Evolutionary conservation across 1,140 invertebrate species (phyloP), one percentile per base, ranked within the genome.

Genomic region (Diorhabda carinulata): DNA sequence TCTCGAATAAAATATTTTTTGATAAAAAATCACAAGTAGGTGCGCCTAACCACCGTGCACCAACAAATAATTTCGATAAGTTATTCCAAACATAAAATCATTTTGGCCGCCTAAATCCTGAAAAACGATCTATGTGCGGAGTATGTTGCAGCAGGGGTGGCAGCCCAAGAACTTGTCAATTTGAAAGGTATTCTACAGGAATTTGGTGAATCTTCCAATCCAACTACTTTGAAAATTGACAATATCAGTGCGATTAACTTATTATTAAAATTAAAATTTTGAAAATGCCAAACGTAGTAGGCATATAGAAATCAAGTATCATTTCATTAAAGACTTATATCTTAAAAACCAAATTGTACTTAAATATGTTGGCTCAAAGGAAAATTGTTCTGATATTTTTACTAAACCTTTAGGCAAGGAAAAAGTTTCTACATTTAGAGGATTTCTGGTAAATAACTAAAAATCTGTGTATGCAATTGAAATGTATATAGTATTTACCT

Each of bases 231-330:
- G 2, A 56, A 56, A 7, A 5, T 56, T 5, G 52, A 2, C 2
- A 56, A 56, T 56, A 5, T 56, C n/a, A 56, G 52, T 56, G 52
- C 58, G 10, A 10, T 25, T 67, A 42, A 44, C 57, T 42, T 42
- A 7, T n/a, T n/a, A n/a, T n/a, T n/a, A n/a, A n/a, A n/a, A 7
- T 43, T 60, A 67, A 67, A 61, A 5, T 10, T 61, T 60, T 60
- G 57, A 67, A 61, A 67, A 67, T 47, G 43, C 4, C 7, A 57
- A 65, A 40, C 64, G 57, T 3, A 43, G 43, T 9, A 68, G 62
- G 47, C 66, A 68, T 61, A 68, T 68, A 4, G 58, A 68, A n/a
- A 68, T 68, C 1, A 62, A 68, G 45, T 60, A 68, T 42, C 59
- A 68, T 68, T 63, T 63, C 43, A 63, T 63, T 3, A 63, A 63